These are phyloP conservation scores for Rhopilema esculentum DNA, from an alignment of 30 jellyfish, hydroid and myxozoan genomes.

Conservation along the genomic window DNA sequence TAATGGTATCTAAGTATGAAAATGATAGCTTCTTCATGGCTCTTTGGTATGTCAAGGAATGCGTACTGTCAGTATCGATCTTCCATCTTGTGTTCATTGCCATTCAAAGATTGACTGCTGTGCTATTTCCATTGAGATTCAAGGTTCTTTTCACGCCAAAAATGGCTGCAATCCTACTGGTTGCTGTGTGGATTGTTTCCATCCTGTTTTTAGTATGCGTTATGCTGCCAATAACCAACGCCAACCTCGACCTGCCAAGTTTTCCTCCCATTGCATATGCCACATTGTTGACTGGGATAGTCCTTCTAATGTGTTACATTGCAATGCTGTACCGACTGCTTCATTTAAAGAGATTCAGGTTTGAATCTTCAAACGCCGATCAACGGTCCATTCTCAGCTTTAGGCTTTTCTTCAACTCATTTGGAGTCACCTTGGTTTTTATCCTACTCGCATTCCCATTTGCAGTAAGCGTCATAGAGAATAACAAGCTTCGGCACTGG, in stretches of 20 bases:
- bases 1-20: neutral
- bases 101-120: constrained; percentile 36
- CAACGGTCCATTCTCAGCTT: neutral
- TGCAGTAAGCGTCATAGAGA: neutral
- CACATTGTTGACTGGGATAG: neutral
- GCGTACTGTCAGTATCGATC: neutral
- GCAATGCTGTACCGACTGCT: neutral
- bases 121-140: constrained; percentile 9
- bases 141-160: neutral
- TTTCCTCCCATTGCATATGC: neutral
- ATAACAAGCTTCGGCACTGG: neutral
- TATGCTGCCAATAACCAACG: neutral
- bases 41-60: neutral
- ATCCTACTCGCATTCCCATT: neutral
- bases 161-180: neutral
- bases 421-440: constrained; percentile 3
- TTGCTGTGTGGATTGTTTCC: constrained; percentile 5
- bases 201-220: neutral
- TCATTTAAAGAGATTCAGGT: neutral
- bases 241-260: neutral
- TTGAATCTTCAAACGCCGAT: neutral
- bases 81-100: constrained; percentile 17
- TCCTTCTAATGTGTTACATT: neutral
- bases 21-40: neutral
- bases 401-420: neutral